Base-by-base conservation (phyloP, 2,888 invertebrate genomes). In the Strigamia transsilvanica region DNA sequence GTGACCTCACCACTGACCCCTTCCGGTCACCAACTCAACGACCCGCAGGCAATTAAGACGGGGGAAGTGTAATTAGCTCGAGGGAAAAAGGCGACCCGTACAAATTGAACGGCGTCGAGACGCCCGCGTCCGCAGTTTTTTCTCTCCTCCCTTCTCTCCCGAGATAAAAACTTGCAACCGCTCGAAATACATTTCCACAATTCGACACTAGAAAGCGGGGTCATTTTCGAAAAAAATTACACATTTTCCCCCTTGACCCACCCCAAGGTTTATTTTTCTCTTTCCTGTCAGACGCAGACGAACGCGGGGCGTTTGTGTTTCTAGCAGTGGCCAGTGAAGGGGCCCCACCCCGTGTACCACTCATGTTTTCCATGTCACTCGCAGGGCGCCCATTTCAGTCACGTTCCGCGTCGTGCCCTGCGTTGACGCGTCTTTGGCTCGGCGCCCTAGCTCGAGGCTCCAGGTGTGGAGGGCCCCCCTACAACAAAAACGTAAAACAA, bases 1-100 rank as follows among this genome's bases (percentile, higher is more conserved):
- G 66, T 66, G 66, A 66, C 66, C 66, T 66, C 66, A 66, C 66
- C 66, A 66, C 66, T 66, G 66, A 66, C 66, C 66, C 66, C 66
- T 66, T 66, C 66, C 66, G 66, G 66, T 66, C 66, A 66, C 66
- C 66, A 66, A 66, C 66, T 66, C 66, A 66, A 66, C 66, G 66
- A 66, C 66, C 66, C 66, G 66, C 66, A 66, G 66, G 66, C 66
- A 66, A 66, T 66, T 66, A 66, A 66, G 66, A 66, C 66, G 66
- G 32, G 66, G 66, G 66, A 66, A 66, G 66, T 66, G 66, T 66
- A 66, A 66, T 66, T 66, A 66, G 66, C 66, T 66, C 66, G 9
- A 27, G 66, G 66, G 66, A 66, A 61, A 66, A 66, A 66, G 66
- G 32, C 66, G 66, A 66, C 66, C 66, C 66, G 66, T 66, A 32